These are phyloP conservation scores for Oplegnathus fasciatus DNA, from an alignment of 2,113 vertebrate genomes.

Conservation along the genomic window DNA sequence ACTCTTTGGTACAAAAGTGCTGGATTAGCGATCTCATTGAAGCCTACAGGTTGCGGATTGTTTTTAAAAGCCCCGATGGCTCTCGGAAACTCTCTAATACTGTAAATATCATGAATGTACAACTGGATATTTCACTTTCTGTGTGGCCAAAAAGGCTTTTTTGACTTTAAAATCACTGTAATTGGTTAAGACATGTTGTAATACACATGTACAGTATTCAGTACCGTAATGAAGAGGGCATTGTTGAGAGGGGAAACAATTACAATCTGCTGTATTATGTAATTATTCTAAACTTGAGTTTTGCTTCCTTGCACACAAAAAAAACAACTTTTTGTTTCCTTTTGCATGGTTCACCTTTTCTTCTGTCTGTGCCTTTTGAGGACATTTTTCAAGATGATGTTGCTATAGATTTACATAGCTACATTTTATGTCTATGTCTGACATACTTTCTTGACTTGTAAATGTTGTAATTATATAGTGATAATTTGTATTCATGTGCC, in stretches of 20 bases:
- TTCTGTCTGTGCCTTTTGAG: slow-evolving; percentile 89
- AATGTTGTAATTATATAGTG: slow-evolving; percentile 86
- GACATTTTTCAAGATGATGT: slow-evolving; percentile 68
- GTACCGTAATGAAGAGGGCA: slow-evolving; percentile 58
- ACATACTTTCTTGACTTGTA: slow-evolving; percentile 83
- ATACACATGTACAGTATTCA: slow-evolving; percentile 70
- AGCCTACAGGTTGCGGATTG: slow-evolving; percentile 43
- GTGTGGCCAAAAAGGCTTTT: slow-evolving; percentile 54
- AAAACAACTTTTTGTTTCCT: slow-evolving; percentile 67
- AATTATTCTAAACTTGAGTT: slow-evolving; percentile 76
- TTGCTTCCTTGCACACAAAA: slow-evolving; percentile 87
- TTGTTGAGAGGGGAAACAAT: slow-evolving; percentile 44
- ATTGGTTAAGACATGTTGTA: slow-evolving; percentile 43
- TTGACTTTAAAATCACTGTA: slow-evolving; percentile 39
- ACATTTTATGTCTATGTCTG: slow-evolving; percentile 65
- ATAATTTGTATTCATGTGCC: slow-evolving; percentile 85
- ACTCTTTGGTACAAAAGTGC: slow-evolving; percentile 43
- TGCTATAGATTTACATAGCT: slow-evolving; percentile 59
- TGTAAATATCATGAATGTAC: slow-evolving; percentile 84
- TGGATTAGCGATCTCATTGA: slow-evolving; percentile 41
- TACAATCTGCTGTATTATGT: slow-evolving; percentile 79
- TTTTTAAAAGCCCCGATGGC: slow-evolving; percentile 30
- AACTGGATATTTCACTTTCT: slow-evolving; percentile 60
- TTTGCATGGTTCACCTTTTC: slow-evolving; percentile 86
- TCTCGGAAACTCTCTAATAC: slow-evolving; percentile 54